Percentiles rank a stretch among this genome's conserved stretches.
These are phyloP conservation scores for Leptarthrus brevirostris DNA, from an alignment of 2,888 invertebrate genomes.

Conservation along the genomic window DNA sequence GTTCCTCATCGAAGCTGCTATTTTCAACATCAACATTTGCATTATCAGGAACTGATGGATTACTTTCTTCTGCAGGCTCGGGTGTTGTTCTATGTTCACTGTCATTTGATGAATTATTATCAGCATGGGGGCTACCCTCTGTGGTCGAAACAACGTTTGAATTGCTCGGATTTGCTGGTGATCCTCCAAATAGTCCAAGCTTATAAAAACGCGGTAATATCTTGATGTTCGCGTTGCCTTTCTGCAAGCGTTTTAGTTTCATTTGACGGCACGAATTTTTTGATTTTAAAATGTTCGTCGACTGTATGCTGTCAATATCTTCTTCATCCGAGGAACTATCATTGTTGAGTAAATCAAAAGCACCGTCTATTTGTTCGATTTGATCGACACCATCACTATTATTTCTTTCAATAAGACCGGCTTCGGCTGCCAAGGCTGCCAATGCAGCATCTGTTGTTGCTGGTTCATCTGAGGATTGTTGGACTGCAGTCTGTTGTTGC, in stretches of 20 bases:
- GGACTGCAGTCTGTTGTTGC: slow-evolving; percentile 67
- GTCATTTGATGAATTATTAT: background rate
- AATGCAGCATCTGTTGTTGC: slow-evolving; percentile 74
- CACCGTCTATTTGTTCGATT: slow-evolving; percentile 63
- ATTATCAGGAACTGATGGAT: background rate
- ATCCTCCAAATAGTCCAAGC: slow-evolving; percentile 58
- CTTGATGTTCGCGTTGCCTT: background rate
- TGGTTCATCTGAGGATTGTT: slow-evolving; percentile 59
- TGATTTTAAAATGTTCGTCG: background rate
- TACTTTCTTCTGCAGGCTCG: slow-evolving; percentile 54
- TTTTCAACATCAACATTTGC: slow-evolving; percentile 6
- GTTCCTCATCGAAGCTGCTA: slow-evolving; percentile 7
- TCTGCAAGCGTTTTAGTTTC: slow-evolving; percentile 20
- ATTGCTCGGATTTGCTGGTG: slow-evolving; percentile 49
- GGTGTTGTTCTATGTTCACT: slow-evolving; percentile 49
- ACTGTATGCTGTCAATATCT: background rate
- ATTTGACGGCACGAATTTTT: background rate
- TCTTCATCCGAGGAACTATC: background rate
- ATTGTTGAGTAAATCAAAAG: slow-evolving; percentile 35
- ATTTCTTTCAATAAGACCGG: slow-evolving; percentile 68
- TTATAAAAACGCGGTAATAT: slow-evolving; percentile 59
- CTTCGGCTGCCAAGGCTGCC: slow-evolving; percentile 73
- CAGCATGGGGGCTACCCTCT: background rate
- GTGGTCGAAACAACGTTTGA: slow-evolving; percentile 48
- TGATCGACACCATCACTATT: slow-evolving; percentile 59